Percentiles rank a stretch among this genome's conserved stretches.
Conservation (phyloP, 2,888 invertebrate species). For the Frankliniella fusca region DNA sequence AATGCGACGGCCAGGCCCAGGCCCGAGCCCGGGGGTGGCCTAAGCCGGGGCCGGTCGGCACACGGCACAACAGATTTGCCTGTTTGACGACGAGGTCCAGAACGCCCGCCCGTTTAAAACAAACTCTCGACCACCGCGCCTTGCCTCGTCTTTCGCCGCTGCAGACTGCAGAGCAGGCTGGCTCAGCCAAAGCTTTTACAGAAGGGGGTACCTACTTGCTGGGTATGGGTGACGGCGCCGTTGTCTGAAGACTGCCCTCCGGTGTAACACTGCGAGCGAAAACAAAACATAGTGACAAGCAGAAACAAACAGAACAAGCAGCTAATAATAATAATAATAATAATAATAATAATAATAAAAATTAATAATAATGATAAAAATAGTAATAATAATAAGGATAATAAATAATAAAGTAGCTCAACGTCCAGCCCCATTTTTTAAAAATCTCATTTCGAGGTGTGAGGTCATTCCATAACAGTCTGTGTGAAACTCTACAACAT, state of each 20-base stretch:
- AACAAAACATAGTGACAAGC: conserved; percentile 22
- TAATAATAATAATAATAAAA: neutral
- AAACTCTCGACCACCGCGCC: neutral
- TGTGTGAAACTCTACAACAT: neutral
- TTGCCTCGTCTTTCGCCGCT: neutral
- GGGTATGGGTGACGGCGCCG: conserved; percentile 21
- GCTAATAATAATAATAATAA: neutral
- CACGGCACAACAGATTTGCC: neutral
- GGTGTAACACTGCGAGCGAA: conserved; percentile 21
- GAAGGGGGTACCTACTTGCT: conserved; percentile 11
- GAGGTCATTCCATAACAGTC: neutral
- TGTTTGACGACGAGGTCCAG: too few species aligned
- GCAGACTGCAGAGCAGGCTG: neutral
- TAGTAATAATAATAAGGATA: neutral
- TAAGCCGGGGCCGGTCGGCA: neutral
- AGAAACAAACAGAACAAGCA: conserved; percentile 22
- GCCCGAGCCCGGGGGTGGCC: too few species aligned
- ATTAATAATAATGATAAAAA: neutral
- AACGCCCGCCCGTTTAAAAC: neutral
- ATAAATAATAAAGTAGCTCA: too few species aligned
- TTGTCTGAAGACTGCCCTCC: neutral
- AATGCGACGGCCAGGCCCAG: too few species aligned
- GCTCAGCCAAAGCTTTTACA: neutral
- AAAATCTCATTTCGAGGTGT: neutral
- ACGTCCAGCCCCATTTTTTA: neutral